Evolutionary conservation across 2,797 vertebrate species (phyloP), one percentile per base, ranked within the genome.

Genomic region (Halcyon chelicuti): DNA sequence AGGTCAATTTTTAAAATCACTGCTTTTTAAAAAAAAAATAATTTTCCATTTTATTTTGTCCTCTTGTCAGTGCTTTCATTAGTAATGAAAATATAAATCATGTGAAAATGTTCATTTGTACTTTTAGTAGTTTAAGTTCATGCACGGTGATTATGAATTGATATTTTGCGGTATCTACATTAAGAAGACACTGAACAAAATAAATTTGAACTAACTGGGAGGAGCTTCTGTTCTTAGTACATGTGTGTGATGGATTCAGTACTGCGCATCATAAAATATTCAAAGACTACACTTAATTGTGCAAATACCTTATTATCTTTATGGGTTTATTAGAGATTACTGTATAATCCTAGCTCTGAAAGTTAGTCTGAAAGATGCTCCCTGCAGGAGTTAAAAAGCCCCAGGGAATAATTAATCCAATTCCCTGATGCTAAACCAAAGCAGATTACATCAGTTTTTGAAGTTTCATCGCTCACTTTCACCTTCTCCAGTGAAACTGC

Each of bases 41-140:
- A 71, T 93, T 97, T 97, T 95, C 86, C 71, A 78, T 95, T 10
- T 47, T 23, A 47, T 47, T 51, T 51, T 55, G 57, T 16, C 77
- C 93, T 94, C 57, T 92, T 66, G 73, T 61, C 86, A 91, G 82
- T 22, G 22, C 9, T 88, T 68, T 55, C 4, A 47, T 95, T 92
- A 94, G 94, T 86, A 90, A 92, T 86, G 90, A 92, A 96, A 96
- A 93, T 96, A 96, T 60, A 95, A 97, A 97, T 92, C 97, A 96
- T 75, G 33, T 95, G 78, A 96, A 96, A 96, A 94, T 91, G 29
- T 93, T 96, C 15, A 74, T 97, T 96, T 96, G 94, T 94, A 97
- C 66, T 97, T 97, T 94, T 88, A 94, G 44, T 93, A 92, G 81
- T 96, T 95, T 96, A 78, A 94, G 40, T 97, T 97, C 58, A 76